phyloP scores from a whole-genome alignment of 2,888 invertebrate genomes.

The Drosophila greeni region DNA sequence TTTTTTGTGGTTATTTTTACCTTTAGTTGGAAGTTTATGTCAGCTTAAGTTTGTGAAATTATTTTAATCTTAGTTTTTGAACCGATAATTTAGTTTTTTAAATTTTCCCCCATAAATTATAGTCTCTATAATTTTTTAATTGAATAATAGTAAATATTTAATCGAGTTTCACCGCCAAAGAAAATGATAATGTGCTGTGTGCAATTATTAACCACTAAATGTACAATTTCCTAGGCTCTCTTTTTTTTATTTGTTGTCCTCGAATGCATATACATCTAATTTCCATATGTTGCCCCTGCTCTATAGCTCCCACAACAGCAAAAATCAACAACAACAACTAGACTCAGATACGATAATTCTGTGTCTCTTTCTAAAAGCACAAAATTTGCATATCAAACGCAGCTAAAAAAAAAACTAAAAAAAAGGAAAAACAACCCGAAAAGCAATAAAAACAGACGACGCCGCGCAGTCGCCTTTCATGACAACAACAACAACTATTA shows the following conservation, averaged over 20 bases:
- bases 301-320: constrained; percentile 18
- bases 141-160: not conserved
- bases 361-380: constrained; percentile 38
- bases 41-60: not conserved
- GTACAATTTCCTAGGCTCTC: constrained; percentile 28
- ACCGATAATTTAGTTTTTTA: not conserved
- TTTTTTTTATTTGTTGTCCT: constrained; percentile 1
- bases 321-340: constrained; percentile 14
- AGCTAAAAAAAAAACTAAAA: constrained; percentile 43
- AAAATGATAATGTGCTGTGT: not conserved
- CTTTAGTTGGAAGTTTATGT: not conserved
- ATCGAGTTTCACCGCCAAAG: not conserved
- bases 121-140: not conserved
- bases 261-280: constrained; percentile 8
- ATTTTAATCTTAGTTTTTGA: not conserved
- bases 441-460: constrained; percentile 62
- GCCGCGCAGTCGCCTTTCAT: constrained; percentile 68
- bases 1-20: not conserved
- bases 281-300: constrained; percentile 31
- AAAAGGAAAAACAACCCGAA: constrained; percentile 18
- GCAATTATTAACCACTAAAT: constrained; percentile 29
- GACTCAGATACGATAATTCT: constrained; percentile 42
- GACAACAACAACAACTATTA: constrained; percentile 34
- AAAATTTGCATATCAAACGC: constrained; percentile 72
- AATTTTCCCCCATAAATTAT: not conserved